Base-by-base conservation (phyloP, 2,113 vertebrate genomes). In the Echinops telfairi region DNA sequence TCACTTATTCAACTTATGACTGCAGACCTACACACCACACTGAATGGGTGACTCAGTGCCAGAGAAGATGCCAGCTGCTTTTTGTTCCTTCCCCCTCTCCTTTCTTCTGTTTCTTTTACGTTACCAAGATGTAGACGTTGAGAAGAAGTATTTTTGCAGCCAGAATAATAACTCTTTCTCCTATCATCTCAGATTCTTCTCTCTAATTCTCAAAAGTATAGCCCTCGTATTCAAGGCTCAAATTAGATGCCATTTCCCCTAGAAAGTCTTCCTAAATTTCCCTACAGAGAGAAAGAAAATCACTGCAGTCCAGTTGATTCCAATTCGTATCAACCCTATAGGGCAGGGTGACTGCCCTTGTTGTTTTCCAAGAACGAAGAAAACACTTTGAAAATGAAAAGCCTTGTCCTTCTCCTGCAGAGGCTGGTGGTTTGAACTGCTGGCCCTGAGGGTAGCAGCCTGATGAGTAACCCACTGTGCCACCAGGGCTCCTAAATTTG, bases 171-270 rank as follows among this genome's bases (percentile, higher is more conserved):
- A 36, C 27, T 58, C 40, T 62, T 89, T 75, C 40, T 73, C 40
- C 70, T 38, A 33, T 64, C 70, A 90, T 90, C 78, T 92, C 14
- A 90, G 79, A 71, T 64, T 92, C 17, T 84, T 83, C 57, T 47
- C 77, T 92, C 64, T 33, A 90, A 78, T 62, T 79, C 5, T 53
- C 47, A 53, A 53, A 88, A 53, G 16, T 90, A 40, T 66, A 68
- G 9, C 23, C 25, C 33, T 84, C 58, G 25, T 70, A 47, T 70
- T 84, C 70, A 68, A 80, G 47, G 64, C 79, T 92, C 78, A 88
- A 90, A 43, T 64, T 43, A 89, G 90, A 88, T 64, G 47, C 53
- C 71, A 89, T 22, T 58, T 87, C 80, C 19, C n/a, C 23, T 33
- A 17, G 16, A 33, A 88, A 64, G 25, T 89, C 73, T 91, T 80